A percentile compares a stretch with the other conserved stretches of the same genome.
Conservation (phyloP, 1,140 invertebrate species). For the Drosophila aff. region DNA sequence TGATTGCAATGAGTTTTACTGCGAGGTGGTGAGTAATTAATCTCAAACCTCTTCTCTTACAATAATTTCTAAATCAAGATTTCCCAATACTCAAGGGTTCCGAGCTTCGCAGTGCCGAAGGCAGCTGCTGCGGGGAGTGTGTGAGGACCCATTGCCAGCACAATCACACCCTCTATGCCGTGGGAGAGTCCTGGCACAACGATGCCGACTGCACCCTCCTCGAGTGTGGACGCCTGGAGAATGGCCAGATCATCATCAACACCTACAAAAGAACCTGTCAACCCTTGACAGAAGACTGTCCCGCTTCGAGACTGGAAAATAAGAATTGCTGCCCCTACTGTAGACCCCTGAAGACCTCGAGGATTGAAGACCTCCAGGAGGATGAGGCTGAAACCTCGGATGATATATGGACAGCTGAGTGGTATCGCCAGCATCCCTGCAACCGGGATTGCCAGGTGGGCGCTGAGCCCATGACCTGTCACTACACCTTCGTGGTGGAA, state of each 20-base stretch:
- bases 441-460: conserved; percentile 64
- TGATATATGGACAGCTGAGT: conserved; percentile 63
- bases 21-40: conserved; percentile 71
- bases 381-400: conserved; percentile 18
- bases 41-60: background rate
- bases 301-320: conserved; percentile 51
- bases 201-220: conserved; percentile 74
- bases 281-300: conserved; percentile 64
- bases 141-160: conserved; percentile 76
- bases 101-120: conserved; percentile 53
- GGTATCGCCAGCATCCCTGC: conserved; percentile 76
- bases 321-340: conserved; percentile 77
- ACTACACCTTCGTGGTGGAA: conserved; percentile 86
- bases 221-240: conserved; percentile 65
- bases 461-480: conserved; percentile 66
- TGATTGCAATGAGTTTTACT: conserved; percentile 80
- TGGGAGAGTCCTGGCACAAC: conserved; percentile 81
- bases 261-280: conserved; percentile 75
- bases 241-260: conserved; percentile 65
- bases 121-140: conserved; percentile 79
- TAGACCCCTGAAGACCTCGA: conserved; percentile 16
- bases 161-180: conserved; percentile 68
- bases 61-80: background rate
- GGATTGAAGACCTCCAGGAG: conserved; percentile 24
- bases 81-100: conserved; percentile 50